Conservation (phyloP, 2,797 vertebrate genomes). For the Gastrophryne carolinensis region DNA sequence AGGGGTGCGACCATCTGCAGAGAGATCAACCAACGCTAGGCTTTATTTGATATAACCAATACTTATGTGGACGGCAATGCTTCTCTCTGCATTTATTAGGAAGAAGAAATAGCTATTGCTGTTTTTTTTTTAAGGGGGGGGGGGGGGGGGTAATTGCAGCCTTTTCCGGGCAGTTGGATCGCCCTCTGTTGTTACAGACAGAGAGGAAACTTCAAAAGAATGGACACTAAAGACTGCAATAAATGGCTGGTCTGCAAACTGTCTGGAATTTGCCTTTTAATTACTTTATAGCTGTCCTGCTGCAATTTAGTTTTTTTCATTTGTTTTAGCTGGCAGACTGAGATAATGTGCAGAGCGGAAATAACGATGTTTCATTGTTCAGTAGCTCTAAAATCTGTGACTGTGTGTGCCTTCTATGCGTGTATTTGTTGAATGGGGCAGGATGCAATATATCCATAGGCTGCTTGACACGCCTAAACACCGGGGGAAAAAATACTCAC, state of each 20-base stretch:
- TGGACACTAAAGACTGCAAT: conserved; percentile 84
- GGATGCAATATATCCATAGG: not conserved
- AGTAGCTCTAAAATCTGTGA: conserved; percentile 53
- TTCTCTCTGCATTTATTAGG: conserved; percentile 12
- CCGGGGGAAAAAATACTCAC: not conserved
- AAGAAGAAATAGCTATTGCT: conserved; percentile 56
- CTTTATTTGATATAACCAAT: not conserved
- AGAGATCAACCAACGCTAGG: too few species aligned
- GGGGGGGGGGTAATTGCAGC: conserved; percentile 14
- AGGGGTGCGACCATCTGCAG: too few species aligned
- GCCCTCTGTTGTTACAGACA: conserved; percentile 82
- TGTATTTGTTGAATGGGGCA: not conserved
- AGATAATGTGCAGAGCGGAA: conserved; percentile 89
- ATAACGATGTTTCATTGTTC: conserved; percentile 90
- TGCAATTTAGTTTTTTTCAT: conserved; percentile 86
- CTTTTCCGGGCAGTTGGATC: conserved; percentile 72
- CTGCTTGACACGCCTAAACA: not conserved
- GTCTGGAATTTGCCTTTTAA: conserved; percentile 97
- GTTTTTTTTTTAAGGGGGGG: conserved; percentile 54
- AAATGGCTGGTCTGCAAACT: conserved; percentile 92
- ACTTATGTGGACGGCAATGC: not conserved
- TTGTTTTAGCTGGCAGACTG: conserved; percentile 83
- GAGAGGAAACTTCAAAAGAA: conserved; percentile 82
- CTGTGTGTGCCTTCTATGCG: not conserved
- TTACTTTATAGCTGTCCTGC: conserved; percentile 93